phyloP scores from a whole-genome alignment of 2,888 invertebrate genomes.

The Athalia rosae region DNA sequence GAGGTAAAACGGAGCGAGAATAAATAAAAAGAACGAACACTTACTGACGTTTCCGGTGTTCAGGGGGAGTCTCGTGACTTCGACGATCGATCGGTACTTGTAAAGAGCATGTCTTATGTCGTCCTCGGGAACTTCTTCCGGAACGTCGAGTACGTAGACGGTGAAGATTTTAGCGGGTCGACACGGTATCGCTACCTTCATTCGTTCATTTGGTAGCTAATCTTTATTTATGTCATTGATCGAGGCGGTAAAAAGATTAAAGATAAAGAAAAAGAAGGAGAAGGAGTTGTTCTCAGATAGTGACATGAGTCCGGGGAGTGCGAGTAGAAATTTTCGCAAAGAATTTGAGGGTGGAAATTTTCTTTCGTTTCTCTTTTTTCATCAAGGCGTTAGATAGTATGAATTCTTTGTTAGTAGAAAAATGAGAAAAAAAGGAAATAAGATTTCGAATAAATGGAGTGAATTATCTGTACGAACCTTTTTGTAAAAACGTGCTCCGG shows the following conservation, averaged over 20 bases:
- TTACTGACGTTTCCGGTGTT: slow-evolving; percentile 69
- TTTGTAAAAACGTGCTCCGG: slow-evolving; percentile 89
- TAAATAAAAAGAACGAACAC: slow-evolving; percentile 50
- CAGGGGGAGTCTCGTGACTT: slow-evolving; percentile 82
- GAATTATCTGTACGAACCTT: slow-evolving; percentile 78
- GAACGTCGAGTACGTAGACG: slow-evolving; percentile 87
- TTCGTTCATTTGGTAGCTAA: slow-evolving; percentile 40
- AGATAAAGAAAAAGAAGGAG: slow-evolving; percentile 10
- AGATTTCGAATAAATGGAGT: not conserved
- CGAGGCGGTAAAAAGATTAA: slow-evolving; percentile 23
- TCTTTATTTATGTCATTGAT: slow-evolving; percentile 11
- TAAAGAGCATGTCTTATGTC: slow-evolving; percentile 88
- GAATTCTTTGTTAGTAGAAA: not conserved
- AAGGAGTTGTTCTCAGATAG: not conserved
- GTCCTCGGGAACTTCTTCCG: slow-evolving; percentile 89
- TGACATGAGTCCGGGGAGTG: not conserved
- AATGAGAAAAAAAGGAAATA: not conserved
- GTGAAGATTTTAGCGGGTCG: slow-evolving; percentile 92
- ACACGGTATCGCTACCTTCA: slow-evolving; percentile 87
- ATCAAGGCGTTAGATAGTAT: too few species aligned
- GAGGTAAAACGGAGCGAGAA: slow-evolving; percentile 14
- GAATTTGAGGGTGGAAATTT: not conserved
- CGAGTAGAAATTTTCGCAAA: not conserved
- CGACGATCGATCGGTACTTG: slow-evolving; percentile 87
- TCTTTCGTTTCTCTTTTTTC: too few species aligned